phyloP scores from a whole-genome alignment of 1,140 invertebrate species.

The Caenorhabditis tropicalis region DNA sequence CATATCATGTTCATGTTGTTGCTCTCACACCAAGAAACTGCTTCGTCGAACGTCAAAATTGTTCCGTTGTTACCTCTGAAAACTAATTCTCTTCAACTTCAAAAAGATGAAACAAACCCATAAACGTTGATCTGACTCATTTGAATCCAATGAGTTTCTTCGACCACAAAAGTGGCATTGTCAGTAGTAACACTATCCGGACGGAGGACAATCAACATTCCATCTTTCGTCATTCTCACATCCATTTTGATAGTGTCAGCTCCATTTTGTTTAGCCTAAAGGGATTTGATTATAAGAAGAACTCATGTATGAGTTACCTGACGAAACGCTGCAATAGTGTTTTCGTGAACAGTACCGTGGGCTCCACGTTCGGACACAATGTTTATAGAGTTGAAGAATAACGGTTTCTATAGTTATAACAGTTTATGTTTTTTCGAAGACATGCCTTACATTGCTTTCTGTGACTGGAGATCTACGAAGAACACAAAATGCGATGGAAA shows the following conservation, averaged over 20 bases:
- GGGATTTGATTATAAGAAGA: neutral
- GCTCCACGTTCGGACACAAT: neutral
- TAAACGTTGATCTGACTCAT: neutral
- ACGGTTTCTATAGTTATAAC: too few species aligned
- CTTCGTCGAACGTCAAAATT: constrained; percentile 9
- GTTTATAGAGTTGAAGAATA: neutral
- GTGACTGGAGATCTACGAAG: neutral
- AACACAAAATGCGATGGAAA: neutral
- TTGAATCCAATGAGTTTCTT: neutral
- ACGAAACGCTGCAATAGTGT: constrained; percentile 3
- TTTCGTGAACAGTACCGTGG: neutral
- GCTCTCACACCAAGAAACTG: neutral
- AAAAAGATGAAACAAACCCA: neutral
- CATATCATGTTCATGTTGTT: constrained; percentile 29
- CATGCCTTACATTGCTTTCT: neutral
- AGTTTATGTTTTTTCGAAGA: too few species aligned
- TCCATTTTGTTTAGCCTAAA: neutral
- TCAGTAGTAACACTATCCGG: neutral
- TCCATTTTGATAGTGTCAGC: constrained; percentile 27
- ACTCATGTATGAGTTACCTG: neutral
- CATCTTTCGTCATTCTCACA: constrained; percentile 25
- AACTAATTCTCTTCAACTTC: too few species aligned
- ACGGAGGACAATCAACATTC: neutral
- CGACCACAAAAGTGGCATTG: neutral
- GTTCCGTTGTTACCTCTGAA: neutral